A percentile compares a stretch with the other conserved stretches of the same genome.
Evolutionary conservation across 2,113 vertebrate species (phyloP).

Genomic region (Nycticryphes semicollaris): DNA sequence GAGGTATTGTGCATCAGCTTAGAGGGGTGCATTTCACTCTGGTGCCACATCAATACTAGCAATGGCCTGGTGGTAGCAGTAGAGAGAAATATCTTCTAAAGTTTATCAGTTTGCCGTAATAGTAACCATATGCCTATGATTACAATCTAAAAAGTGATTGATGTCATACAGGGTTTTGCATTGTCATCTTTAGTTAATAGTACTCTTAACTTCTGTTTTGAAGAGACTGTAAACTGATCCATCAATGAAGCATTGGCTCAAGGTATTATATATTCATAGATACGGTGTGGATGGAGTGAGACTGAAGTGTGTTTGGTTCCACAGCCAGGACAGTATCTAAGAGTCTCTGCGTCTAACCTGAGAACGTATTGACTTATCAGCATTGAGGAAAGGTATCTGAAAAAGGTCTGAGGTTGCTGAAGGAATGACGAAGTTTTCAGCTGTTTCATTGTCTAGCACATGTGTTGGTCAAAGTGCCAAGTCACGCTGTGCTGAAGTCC

Average conservation of each 20-base stretch:
- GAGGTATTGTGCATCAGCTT: neutral
- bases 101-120: neutral
- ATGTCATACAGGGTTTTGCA: neutral
- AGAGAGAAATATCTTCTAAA: neutral
- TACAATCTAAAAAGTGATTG: neutral
- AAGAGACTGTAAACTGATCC: neutral
- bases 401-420: neutral
- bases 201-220: neutral
- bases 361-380: neutral
- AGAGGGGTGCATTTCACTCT: neutral
- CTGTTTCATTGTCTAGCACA: neutral
- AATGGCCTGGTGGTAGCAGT: neutral
- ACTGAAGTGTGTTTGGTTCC: neutral
- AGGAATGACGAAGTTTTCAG: neutral
- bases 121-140: neutral
- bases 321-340: neutral
- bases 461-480: neutral
- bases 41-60: neutral
- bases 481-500: neutral
- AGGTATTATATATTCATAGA: neutral
- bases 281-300: neutral
- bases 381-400: neutral
- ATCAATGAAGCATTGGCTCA: neutral
- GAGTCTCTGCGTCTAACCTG: neutral
- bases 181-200: neutral